These are phyloP conservation scores for Corydoras sp. DNA, from an alignment of 2,113 vertebrate species.

Conservation along the genomic window DNA sequence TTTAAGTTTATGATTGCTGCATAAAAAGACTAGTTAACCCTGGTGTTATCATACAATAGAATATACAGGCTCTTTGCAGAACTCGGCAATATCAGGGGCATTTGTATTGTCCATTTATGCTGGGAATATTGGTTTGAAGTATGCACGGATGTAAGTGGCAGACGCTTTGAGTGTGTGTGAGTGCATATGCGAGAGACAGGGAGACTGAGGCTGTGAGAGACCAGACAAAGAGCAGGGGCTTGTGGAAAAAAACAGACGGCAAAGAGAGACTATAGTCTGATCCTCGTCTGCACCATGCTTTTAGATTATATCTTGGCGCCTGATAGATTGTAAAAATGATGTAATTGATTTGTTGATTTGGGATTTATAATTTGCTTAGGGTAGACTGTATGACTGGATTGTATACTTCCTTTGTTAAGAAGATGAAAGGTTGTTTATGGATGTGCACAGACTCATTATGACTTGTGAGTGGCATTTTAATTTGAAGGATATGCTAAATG, in stretches of 20 bases:
- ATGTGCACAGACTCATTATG: slow-evolving; percentile 6
- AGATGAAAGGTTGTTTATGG: slow-evolving; percentile 8
- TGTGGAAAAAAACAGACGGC: slow-evolving; percentile 21
- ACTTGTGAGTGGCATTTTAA: background rate
- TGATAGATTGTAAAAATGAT: slow-evolving; percentile 45
- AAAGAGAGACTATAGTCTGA: slow-evolving; percentile 35
- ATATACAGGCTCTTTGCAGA: too few relatives aligned
- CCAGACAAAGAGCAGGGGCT: slow-evolving; percentile 22
- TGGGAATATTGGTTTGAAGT: too few relatives aligned
- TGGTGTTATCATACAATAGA: too few relatives aligned
- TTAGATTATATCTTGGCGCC: slow-evolving; percentile 45
- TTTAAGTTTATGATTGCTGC: too few relatives aligned
- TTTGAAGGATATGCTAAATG: too few relatives aligned
- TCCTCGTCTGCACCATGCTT: slow-evolving; percentile 42
- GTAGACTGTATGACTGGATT: slow-evolving; percentile 21
- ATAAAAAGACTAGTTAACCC: too few relatives aligned
- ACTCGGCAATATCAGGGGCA: too few relatives aligned
- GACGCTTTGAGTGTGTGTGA: slow-evolving; percentile 8
- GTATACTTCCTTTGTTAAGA: slow-evolving; percentile 25
- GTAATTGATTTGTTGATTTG: slow-evolving; percentile 45
- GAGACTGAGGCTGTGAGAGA: slow-evolving; percentile 17
- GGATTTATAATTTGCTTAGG: slow-evolving; percentile 22
- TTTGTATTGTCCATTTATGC: too few relatives aligned
- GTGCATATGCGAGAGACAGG: slow-evolving; percentile 3
- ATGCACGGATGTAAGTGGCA: too few relatives aligned